Conservation (phyloP, 2,113 vertebrate species). For the Penelope pileata region DNA sequence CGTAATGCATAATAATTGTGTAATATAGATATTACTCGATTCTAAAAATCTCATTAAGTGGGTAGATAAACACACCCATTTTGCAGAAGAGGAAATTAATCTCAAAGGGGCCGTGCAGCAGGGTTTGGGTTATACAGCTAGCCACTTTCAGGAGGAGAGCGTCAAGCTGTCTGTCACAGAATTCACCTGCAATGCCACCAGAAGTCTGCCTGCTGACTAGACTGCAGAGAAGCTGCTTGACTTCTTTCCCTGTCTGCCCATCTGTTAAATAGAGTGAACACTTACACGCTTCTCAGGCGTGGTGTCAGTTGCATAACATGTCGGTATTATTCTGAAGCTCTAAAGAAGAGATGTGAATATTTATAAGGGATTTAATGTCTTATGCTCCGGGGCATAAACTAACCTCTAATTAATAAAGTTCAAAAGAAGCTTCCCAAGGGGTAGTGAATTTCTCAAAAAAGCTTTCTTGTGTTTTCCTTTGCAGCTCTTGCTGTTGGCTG, state of each 20-base stretch:
- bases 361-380: slow-evolving; percentile 42
- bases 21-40: neutral
- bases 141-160: neutral
- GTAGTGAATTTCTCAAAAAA: slow-evolving; percentile 1
- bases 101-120: neutral
- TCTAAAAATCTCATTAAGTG: slow-evolving; percentile 37
- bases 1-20: neutral
- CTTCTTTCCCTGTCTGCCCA: slow-evolving; percentile 12
- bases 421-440: slow-evolving; percentile 22
- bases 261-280: neutral
- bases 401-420: slow-evolving; percentile 54
- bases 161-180: neutral
- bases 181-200: neutral
- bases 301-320: neutral
- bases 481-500: slow-evolving; percentile 15
- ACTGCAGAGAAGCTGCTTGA: slow-evolving; percentile 20
- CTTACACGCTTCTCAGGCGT: neutral
- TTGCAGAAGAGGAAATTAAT: slow-evolving; percentile 5
- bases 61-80: slow-evolving; percentile 31
- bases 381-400: slow-evolving; percentile 25
- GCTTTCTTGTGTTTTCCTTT: slow-evolving; percentile 7
- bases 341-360: slow-evolving; percentile 29
- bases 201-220: neutral
- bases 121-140: neutral
- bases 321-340: slow-evolving; percentile 7